A percentile compares a stretch with the other conserved stretches of the same genome.
These are phyloP conservation scores for Chionis minor DNA, from an alignment of 2,113 vertebrate genomes.

Conservation along the genomic window DNA sequence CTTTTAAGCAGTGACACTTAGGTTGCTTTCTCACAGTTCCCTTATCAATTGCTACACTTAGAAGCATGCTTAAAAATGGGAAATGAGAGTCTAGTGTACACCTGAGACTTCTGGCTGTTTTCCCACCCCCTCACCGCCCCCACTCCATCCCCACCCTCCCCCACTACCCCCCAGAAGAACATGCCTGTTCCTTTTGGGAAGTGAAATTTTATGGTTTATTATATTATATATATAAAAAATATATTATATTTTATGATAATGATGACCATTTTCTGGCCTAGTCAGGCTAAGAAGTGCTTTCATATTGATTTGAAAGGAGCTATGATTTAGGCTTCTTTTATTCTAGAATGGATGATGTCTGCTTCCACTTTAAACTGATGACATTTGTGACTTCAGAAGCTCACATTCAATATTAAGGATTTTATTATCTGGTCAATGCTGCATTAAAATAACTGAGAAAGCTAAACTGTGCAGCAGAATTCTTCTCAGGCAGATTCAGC, in stretches of 20 bases:
- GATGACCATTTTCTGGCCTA: not conserved
- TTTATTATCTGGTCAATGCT: slow-evolving; percentile 56
- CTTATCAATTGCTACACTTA: not conserved
- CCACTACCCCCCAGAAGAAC: not conserved
- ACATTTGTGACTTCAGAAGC: slow-evolving; percentile 54
- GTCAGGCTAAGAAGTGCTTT: slow-evolving; percentile 17
- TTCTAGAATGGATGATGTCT: slow-evolving; percentile 19
- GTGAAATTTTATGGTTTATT: not conserved
- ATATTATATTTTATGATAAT: no score
- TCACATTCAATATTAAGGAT: slow-evolving; percentile 55
- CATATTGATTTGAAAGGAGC: slow-evolving; percentile 42
- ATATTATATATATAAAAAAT: no score
- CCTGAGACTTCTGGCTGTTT: not conserved
- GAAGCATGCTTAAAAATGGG: not conserved
- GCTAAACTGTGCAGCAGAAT: slow-evolving; percentile 22
- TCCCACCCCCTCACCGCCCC: no score
- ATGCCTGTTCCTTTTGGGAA: not conserved
- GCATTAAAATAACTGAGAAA: slow-evolving; percentile 46
- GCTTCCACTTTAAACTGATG: slow-evolving; percentile 62
- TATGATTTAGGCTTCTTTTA: slow-evolving; percentile 16
- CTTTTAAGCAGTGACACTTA: not conserved
- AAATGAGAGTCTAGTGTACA: not conserved
- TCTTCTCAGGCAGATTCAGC: slow-evolving; percentile 50
- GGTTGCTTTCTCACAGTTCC: not conserved
- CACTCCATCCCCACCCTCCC: no score